Percentiles rank a stretch among this genome's conserved stretches.
Conservation (phyloP, 2,113 vertebrate genomes). For the Ophiodon elongatus region DNA sequence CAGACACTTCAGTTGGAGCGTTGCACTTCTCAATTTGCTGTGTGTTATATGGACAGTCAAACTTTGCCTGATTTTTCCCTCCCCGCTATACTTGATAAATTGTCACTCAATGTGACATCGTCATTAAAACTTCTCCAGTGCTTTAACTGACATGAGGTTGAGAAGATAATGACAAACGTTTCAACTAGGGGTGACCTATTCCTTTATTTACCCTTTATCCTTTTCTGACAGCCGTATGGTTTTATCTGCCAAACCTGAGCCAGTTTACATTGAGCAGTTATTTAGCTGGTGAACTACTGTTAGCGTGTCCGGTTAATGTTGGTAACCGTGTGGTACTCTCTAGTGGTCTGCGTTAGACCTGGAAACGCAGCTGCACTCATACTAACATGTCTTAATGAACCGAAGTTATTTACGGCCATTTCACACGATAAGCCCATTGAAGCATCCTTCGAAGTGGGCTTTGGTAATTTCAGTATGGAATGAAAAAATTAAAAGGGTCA, state of each 20-base stretch:
- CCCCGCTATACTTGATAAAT: background rate
- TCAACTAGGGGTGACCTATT: constrained; percentile 1
- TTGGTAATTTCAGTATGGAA: background rate
- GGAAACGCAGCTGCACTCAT: constrained; percentile 43
- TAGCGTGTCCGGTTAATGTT: constrained; percentile 8
- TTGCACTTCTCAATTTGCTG: background rate
- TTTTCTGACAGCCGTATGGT: background rate
- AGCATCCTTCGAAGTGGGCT: background rate
- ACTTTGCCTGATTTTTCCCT: background rate
- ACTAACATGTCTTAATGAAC: constrained; percentile 73
- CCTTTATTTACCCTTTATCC: background rate
- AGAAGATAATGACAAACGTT: background rate
- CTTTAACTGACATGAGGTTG: background rate
- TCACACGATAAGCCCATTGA: background rate
- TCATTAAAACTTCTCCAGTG: background rate
- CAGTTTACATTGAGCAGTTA: constrained; percentile 19
- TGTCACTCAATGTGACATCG: background rate
- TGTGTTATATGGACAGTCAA: background rate
- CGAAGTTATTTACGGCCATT: background rate
- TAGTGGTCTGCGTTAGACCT: constrained; percentile 9
- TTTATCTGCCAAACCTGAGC: constrained; percentile 53
- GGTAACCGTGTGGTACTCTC: background rate
- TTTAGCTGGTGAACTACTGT: background rate
- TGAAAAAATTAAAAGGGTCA: background rate
- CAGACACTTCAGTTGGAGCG: background rate